phyloP scores from a whole-genome alignment of 1,140 invertebrate genomes.

The Colletes latitarsis region DNA sequence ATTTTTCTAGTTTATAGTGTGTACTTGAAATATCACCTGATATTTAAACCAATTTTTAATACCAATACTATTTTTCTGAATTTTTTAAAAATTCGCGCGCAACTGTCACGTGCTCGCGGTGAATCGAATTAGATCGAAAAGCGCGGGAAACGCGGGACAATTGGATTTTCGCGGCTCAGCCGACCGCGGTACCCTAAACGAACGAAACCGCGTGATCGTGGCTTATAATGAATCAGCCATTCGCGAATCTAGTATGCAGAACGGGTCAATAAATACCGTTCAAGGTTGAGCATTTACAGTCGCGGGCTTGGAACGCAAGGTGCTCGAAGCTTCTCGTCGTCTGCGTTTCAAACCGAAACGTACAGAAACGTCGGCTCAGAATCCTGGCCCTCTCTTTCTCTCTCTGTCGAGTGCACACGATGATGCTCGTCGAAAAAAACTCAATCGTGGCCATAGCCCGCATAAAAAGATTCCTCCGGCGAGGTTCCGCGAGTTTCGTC shows the following conservation, averaged over 20 bases:
- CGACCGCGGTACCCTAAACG: constrained; percentile 34
- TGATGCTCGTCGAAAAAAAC: not conserved
- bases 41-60: no score
- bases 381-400: not conserved
- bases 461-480: constrained; percentile 19
- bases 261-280: constrained; percentile 62
- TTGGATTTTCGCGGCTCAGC: not conserved
- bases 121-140: no score
- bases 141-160: no score
- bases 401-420: not conserved
- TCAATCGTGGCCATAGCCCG: not conserved
- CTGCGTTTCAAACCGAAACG: constrained; percentile 1
- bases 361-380: not conserved
- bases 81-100: no score
- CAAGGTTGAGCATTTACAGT: constrained; percentile 52
- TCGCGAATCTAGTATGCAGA: constrained; percentile 62
- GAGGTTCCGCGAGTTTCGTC: not conserved
- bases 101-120: no score
- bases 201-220: constrained; percentile 47
- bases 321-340: constrained; percentile 1
- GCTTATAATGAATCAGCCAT: constrained; percentile 63
- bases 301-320: constrained; percentile 15
- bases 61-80: no score
- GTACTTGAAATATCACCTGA: no score
- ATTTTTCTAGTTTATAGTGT: no score